Evolutionary conservation across 2,888 invertebrate genomes (phyloP), one percentile per base, ranked within the genome.

Genomic region (Nysson spinosus): DNA sequence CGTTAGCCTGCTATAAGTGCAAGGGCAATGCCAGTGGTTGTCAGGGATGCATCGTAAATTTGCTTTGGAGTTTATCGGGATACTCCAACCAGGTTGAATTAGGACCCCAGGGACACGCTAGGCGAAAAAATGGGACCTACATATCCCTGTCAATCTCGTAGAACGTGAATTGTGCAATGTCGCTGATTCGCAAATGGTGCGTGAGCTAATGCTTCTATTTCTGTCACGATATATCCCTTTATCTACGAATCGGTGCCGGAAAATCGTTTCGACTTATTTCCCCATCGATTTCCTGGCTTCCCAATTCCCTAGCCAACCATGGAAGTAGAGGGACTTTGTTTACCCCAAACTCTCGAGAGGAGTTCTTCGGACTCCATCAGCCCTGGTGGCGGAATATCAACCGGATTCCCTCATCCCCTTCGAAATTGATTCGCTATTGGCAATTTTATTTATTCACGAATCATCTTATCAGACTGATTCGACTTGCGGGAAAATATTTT

Each of bases 11-110:
- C 57, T 47, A 34, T 49, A 63, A 56, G 61, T 69, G 69, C 58
- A 69, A 69, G 69, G 69, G 69, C 69, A 64, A 63, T 42, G 62
- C 26, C 64, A 69, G 54, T 61, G 67, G 60, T 54, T 60, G 57
- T 46, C 64, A 54, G 43, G 11, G 51, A 51, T 30, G 26, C 26
- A 6, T 12, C 39, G 22, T 17, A 9, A 32, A 47, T n/a, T 40
- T 24, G 26, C 5, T 37, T 9, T 11, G 12, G 11, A 20, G 34
- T 14, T 16, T 12, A 14, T 32, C 28, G 5, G n/a, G n/a, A n/a
- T n/a, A n/a, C n/a, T n/a, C n/a, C n/a, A n/a, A n/a, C n/a, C n/a
- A n/a, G n/a, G n/a, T n/a, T n/a, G n/a, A n/a, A n/a, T n/a, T n/a
- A n/a, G n/a, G n/a, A n/a, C n/a, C n/a, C n/a, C n/a, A n/a, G n/a